Evolutionary conservation across 2,797 vertebrate species (phyloP).

Genomic region (Adelosebastes latens): DNA sequence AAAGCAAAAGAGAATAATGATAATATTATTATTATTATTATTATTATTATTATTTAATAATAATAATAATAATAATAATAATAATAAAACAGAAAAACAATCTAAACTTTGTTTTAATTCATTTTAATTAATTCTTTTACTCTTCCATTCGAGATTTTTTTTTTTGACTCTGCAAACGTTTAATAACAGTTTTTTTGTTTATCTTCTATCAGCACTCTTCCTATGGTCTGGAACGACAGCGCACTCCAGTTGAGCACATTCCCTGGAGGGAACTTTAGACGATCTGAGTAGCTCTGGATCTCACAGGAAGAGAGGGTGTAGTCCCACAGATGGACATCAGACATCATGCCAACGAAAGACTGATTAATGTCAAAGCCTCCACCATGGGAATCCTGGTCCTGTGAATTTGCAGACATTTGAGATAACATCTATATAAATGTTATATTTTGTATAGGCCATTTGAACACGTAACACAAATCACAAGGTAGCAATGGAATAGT

Average conservation of each 20-base stretch:
- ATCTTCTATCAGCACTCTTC: slow-evolving; percentile 28
- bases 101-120: too few relatives aligned
- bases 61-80: too few relatives aligned
- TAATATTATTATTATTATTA: too few relatives aligned
- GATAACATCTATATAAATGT: background rate
- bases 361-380: slow-evolving; percentile 43
- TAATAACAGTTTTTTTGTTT: background rate
- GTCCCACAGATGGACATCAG: slow-evolving; percentile 67
- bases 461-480: background rate
- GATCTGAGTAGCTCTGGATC: slow-evolving; percentile 22
- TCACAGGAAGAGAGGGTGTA: slow-evolving; percentile 39
- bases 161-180: too few relatives aligned
- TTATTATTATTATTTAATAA: too few relatives aligned
- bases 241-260: slow-evolving; percentile 57
- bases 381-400: background rate
- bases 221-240: slow-evolving; percentile 27
- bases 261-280: slow-evolving; percentile 4
- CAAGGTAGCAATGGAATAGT: background rate
- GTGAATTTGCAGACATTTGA: background rate
- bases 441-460: background rate
- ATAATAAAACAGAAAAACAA: too few relatives aligned
- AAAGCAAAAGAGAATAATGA: too few relatives aligned
- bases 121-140: too few relatives aligned
- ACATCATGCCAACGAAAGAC: slow-evolving; percentile 69
- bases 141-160: too few relatives aligned